Percentiles rank a stretch among this genome's conserved stretches.
These are phyloP conservation scores for Cabera pusaria DNA, from an alignment of 2,888 invertebrate genomes.

Conservation along the genomic window DNA sequence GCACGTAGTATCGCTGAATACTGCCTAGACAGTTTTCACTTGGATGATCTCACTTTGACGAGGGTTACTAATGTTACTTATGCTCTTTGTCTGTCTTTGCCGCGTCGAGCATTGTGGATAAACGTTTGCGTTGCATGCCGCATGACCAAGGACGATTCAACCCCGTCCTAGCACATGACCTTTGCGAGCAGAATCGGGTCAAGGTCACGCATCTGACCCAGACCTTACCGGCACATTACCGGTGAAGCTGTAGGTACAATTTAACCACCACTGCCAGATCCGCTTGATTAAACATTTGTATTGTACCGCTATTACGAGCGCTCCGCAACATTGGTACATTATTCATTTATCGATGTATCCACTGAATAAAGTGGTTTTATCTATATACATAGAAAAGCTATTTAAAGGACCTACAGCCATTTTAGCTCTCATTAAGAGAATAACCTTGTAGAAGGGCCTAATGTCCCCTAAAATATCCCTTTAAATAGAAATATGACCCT, in stretches of 20 bases:
- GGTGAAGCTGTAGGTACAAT: slow-evolving; percentile 34
- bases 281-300: slow-evolving; percentile 24
- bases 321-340: no score
- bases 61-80: no score
- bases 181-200: slow-evolving; percentile 56
- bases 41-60: background rate
- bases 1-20: background rate
- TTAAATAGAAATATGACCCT: no score
- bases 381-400: no score
- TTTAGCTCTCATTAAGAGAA: no score
- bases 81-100: no score
- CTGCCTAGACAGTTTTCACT: slow-evolving; percentile 1
- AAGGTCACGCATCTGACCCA: slow-evolving; percentile 54
- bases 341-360: no score
- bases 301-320: slow-evolving; percentile 10
- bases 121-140: slow-evolving; percentile 41
- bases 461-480: no score
- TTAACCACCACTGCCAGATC: slow-evolving; percentile 29
- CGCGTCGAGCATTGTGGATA: slow-evolving; percentile 25
- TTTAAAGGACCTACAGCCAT: no score
- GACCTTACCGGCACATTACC: slow-evolving; percentile 39
- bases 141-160: slow-evolving; percentile 46
- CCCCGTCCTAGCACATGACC: no score
- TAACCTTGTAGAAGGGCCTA: no score
- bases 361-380: no score